phyloP scores from a whole-genome alignment of 2,888 invertebrate species.

The Chloroclysta siterata region DNA sequence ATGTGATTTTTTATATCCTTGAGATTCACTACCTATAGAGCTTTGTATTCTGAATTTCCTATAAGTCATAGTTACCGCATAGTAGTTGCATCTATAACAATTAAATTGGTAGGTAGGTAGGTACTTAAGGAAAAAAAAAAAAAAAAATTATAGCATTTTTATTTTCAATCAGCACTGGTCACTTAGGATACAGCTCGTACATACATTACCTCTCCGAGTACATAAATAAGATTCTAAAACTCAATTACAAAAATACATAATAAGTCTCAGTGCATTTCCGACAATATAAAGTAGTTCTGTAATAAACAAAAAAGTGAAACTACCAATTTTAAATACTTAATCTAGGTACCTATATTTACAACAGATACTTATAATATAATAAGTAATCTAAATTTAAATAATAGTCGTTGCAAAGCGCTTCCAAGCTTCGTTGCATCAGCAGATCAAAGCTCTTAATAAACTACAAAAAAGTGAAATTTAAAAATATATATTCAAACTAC shows the following conservation, averaged over 20 bases:
- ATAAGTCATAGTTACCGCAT: no score
- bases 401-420: conserved; percentile 68
- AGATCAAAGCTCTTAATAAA: conserved; percentile 55
- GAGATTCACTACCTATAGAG: not conserved
- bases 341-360: conserved; percentile 74
- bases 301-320: conserved; percentile 67
- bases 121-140: conserved; percentile 32
- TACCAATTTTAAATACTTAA: conserved; percentile 81
- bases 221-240: conserved; percentile 57
- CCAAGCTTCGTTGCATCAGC: conserved; percentile 57
- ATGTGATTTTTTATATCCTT: conserved; percentile 12
- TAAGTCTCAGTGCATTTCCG: conserved; percentile 54
- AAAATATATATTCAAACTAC: not conserved
- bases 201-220: conserved; percentile 3
- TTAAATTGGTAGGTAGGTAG: not conserved
- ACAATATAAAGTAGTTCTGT: conserved; percentile 51
- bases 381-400: conserved; percentile 70
- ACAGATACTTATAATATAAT: conserved; percentile 70
- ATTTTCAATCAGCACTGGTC: conserved; percentile 67
- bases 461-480: conserved; percentile 9
- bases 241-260: conserved; percentile 39
- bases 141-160: conserved; percentile 66
- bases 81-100: no score
- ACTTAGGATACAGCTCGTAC: conserved; percentile 53
- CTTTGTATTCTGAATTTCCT: no score